Conservation (phyloP, 1,140 invertebrate species). For the Hormaphis cornu region DNA sequence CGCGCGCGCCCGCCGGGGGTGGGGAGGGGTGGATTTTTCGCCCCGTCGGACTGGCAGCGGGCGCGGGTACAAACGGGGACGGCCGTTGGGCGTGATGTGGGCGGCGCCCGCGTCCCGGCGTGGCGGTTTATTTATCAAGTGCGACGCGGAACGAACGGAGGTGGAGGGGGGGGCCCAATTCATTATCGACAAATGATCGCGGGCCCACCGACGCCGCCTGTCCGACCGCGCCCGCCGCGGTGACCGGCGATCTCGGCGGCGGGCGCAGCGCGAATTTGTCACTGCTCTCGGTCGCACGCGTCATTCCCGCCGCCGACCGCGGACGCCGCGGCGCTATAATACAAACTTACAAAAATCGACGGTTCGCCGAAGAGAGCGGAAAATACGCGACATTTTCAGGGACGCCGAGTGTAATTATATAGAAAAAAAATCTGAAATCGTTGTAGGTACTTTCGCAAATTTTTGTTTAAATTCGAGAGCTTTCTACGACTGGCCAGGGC, state of each 20-base stretch:
- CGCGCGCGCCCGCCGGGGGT: background rate
- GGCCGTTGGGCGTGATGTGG: conserved; percentile 28
- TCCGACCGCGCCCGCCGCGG: no score
- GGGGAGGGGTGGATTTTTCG: background rate
- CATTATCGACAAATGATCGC: conserved; percentile 32
- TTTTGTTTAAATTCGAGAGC: no score
- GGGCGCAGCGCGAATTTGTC: conserved; percentile 6
- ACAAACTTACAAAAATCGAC: background rate
- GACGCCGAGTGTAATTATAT: no score
- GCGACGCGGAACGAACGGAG: conserved; percentile 17
- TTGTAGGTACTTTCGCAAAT: no score
- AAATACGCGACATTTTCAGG: no score
- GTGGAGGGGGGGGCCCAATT: conserved; percentile 25
- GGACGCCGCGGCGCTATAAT: background rate
- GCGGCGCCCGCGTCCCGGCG: conserved; percentile 1
- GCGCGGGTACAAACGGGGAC: background rate
- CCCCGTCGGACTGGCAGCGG: background rate
- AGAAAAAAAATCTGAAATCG: no score
- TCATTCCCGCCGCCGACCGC: background rate
- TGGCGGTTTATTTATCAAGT: conserved; percentile 31
- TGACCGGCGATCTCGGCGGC: background rate
- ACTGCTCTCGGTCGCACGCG: background rate
- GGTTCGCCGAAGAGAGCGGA: no score
- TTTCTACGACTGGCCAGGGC: no score
- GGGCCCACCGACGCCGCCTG: conserved; percentile 2